phyloP scores from a whole-genome alignment of 2,113 vertebrate genomes.

The Eonycteris spelaea region DNA sequence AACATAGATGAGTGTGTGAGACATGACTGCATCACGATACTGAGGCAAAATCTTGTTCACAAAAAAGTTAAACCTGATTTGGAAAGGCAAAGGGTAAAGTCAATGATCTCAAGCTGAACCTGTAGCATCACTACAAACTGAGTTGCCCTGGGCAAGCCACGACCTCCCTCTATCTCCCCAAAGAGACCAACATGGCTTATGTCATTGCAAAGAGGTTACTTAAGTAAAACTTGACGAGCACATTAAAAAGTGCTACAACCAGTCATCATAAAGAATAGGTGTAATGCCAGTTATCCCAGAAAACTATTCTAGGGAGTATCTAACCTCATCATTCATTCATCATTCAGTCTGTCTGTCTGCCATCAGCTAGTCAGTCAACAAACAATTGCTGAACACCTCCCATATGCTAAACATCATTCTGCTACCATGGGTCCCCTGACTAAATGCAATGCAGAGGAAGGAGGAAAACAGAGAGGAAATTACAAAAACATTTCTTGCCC shows the following conservation, averaged over 20 bases:
- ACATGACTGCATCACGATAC: slow-evolving; percentile 96
- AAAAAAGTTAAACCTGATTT: slow-evolving; percentile 93
- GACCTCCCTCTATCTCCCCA: neutral
- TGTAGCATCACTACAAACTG: neutral
- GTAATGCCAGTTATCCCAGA: neutral
- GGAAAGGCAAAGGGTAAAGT: slow-evolving; percentile 26
- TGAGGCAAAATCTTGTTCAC: slow-evolving; percentile 92
- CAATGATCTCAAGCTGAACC: neutral
- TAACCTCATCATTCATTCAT: neutral
- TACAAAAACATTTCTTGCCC: neutral
- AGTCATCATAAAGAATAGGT: neutral
- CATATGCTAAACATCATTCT: neutral
- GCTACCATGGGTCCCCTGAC: neutral
- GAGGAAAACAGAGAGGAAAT: neutral
- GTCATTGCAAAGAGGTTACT: neutral
- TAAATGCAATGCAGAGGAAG: neutral
- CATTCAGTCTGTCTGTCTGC: neutral
- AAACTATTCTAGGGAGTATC: neutral
- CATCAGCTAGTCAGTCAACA: neutral
- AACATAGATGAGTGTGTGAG: slow-evolving; percentile 94
- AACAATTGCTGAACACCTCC: neutral
- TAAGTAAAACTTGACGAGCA: neutral
- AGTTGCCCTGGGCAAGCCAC: neutral
- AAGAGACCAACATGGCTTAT: neutral
- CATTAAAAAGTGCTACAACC: neutral